Percentiles rank a stretch among this genome's conserved stretches.
Evolutionary conservation across 2,888 invertebrate genomes (phyloP).

Genomic region (Chromoteleia sp.): DNA sequence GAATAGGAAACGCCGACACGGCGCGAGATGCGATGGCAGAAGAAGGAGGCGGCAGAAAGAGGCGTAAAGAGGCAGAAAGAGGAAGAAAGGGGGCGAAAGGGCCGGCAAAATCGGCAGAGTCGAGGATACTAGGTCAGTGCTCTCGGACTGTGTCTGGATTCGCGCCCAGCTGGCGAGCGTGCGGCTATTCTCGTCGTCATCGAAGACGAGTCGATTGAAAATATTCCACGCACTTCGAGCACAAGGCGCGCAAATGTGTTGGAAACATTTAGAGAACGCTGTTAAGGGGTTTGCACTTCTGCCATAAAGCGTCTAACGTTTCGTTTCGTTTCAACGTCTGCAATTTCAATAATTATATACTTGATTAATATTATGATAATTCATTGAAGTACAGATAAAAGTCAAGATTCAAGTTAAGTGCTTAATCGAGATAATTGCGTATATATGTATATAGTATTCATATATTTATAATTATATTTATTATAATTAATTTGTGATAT

Average conservation of each 20-base stretch:
- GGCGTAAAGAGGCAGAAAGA: constrained; percentile 5
- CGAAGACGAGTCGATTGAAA: constrained; percentile 73
- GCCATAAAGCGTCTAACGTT: no score
- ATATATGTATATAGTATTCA: no score
- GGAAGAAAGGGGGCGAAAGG: constrained; percentile 53
- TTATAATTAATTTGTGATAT: no score
- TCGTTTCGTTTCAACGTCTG: no score
- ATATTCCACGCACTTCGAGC: constrained; percentile 71
- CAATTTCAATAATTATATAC: no score
- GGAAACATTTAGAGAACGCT: not conserved
- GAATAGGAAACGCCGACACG: constrained; percentile 40
- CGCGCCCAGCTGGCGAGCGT: constrained; percentile 71
- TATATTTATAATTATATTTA: no score
- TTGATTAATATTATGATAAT: no score
- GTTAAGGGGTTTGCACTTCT: not conserved
- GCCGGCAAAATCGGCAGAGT: constrained; percentile 72
- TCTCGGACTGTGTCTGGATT: constrained; percentile 76
- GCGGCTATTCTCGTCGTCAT: constrained; percentile 78
- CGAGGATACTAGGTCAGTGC: constrained; percentile 82
- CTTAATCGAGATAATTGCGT: no score
- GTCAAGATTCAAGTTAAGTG: no score
- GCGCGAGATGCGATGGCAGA: constrained; percentile 12
- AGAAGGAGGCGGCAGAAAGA: constrained; percentile 61
- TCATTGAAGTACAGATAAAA: no score
- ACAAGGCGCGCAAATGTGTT: not conserved